Conservation (phyloP, 2,797 vertebrate species). For the Gambusia yucatana region DNA sequence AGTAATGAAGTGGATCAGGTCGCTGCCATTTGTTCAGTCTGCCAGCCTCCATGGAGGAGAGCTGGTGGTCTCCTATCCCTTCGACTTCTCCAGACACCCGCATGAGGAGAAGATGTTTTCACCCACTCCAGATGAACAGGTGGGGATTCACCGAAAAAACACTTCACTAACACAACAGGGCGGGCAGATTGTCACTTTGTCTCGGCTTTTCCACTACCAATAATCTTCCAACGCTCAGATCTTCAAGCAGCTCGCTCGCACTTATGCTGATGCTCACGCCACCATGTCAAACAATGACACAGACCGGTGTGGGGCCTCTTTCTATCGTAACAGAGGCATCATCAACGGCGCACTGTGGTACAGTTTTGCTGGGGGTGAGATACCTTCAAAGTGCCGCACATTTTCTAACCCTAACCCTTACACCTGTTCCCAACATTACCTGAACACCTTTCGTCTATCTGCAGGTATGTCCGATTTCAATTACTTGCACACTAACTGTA, state of each 20-base stretch:
- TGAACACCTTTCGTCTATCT: neutral
- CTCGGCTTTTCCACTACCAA: neutral
- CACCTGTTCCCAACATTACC: neutral
- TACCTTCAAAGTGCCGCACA: neutral
- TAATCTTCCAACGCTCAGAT: constrained; percentile 72
- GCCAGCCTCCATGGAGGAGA: constrained; percentile 97
- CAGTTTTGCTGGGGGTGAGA: constrained; percentile 95
- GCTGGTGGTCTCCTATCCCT: constrained; percentile 95
- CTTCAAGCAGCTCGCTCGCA: constrained; percentile 91
- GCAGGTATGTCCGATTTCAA: constrained; percentile 98
- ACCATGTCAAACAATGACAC: constrained; percentile 92
- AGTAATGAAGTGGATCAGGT: constrained; percentile 94
- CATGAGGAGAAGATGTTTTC: constrained; percentile 92
- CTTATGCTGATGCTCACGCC: constrained; percentile 90
- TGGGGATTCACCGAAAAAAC: constrained; percentile 44
- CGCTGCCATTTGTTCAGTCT: constrained; percentile 91
- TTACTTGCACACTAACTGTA: constrained; percentile 96
- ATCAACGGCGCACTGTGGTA: constrained; percentile 97
- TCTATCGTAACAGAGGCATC: constrained; percentile 88
- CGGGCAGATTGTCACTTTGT: neutral
- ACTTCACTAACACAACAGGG: neutral
- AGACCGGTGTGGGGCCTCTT: constrained; percentile 90
- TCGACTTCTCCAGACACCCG: constrained; percentile 90
- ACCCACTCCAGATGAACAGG: constrained; percentile 95
- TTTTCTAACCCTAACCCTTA: too few relatives aligned